These are phyloP conservation scores for Sinocyclocheilus grahami DNA, from an alignment of 2,113 vertebrate genomes.

Conservation along the genomic window DNA sequence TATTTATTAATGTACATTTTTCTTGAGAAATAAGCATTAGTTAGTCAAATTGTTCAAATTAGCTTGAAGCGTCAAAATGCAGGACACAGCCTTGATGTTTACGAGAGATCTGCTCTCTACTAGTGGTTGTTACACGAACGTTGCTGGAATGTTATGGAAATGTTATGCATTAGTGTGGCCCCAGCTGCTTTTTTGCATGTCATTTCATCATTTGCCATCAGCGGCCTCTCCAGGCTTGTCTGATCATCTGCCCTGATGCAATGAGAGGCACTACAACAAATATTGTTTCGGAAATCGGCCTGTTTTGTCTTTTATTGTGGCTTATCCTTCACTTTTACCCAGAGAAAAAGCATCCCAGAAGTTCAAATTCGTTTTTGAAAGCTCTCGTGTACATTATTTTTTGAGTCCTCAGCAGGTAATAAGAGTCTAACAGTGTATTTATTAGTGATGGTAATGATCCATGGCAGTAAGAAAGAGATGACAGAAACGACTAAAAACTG, in stretches of 20 bases:
- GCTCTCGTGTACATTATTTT: slow-evolving; percentile 48
- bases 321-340: slow-evolving; percentile 2
- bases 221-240: slow-evolving; percentile 55
- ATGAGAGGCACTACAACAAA: slow-evolving; percentile 50
- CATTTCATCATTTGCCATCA: slow-evolving; percentile 56
- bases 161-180: slow-evolving; percentile 42
- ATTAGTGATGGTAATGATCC: slow-evolving; percentile 63
- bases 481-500: not conserved
- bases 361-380: not conserved
- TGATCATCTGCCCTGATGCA: slow-evolving; percentile 59
- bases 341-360: not conserved
- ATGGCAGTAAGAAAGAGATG: slow-evolving; percentile 17
- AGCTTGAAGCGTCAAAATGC: not conserved
- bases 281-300: slow-evolving; percentile 59
- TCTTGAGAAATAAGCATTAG: not conserved
- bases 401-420: slow-evolving; percentile 55
- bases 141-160: slow-evolving; percentile 36
- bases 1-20: not conserved
- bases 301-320: slow-evolving; percentile 26
- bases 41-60: not conserved
- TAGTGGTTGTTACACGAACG: slow-evolving; percentile 7
- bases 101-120: not conserved
- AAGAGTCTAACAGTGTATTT: slow-evolving; percentile 57
- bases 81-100: not conserved
- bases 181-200: slow-evolving; percentile 58